Conservation (phyloP, 2,888 invertebrate species). For the Drosophila quasianomalipes region DNA sequence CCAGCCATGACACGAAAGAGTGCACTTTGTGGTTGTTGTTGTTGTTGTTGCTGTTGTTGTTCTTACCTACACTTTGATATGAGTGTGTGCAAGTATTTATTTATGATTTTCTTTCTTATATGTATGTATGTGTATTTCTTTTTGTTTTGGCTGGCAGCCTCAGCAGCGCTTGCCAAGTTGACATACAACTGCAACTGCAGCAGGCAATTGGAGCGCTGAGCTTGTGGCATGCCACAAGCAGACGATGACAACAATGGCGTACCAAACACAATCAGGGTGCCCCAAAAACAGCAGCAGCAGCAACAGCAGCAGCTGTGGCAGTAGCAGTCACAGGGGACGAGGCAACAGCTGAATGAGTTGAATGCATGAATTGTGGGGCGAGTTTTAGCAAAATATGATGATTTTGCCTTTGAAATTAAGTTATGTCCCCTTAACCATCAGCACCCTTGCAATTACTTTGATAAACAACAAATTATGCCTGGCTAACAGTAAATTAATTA, state of each 20-base stretch:
- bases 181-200: constrained; percentile 38
- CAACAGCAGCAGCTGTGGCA: background rate
- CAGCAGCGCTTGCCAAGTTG: constrained; percentile 27
- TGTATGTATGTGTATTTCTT: background rate
- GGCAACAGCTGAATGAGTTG: constrained; percentile 10
- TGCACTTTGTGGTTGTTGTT: constrained; percentile 26
- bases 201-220: constrained; percentile 42
- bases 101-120: constrained; percentile 42
- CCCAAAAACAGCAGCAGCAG: constrained; percentile 14
- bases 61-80: constrained; percentile 32
- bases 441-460: constrained; percentile 4
- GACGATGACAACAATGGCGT: constrained; percentile 47
- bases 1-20: constrained; percentile 53
- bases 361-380: constrained; percentile 35
- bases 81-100: constrained; percentile 42
- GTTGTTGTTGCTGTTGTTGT: constrained; percentile 20
- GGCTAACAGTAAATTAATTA: background rate
- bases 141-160: constrained; percentile 31
- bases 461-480: background rate
- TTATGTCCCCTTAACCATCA: background rate
- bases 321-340: background rate
- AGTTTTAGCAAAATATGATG: constrained; percentile 14
- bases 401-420: constrained; percentile 13
- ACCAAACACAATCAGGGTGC: constrained; percentile 10
- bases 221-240: constrained; percentile 63